phyloP scores from a whole-genome alignment of 2,797 vertebrate species.

The Crossoptilon crossoptilon region DNA sequence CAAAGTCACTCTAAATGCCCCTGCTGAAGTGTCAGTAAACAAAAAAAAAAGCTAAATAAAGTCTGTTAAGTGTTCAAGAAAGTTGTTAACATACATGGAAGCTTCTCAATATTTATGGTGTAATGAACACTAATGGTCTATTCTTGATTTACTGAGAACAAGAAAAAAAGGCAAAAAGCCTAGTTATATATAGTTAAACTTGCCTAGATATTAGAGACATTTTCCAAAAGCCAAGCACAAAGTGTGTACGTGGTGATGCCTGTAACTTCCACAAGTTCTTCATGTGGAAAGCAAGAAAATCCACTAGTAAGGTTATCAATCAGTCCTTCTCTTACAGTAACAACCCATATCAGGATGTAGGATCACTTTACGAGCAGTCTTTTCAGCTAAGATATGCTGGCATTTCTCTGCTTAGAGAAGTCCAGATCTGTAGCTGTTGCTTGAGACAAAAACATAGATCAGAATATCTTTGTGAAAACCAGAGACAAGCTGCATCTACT shows the following conservation, averaged over 20 bases:
- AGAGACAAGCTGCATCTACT: neutral
- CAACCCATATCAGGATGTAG: fast-evolving
- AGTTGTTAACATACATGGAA: neutral
- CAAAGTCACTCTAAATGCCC: neutral
- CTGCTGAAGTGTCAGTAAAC: neutral
- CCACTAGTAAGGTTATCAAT: neutral
- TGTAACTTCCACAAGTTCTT: neutral
- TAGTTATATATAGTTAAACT: neutral
- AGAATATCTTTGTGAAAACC: neutral
- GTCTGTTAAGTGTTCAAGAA: neutral
- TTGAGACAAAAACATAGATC: neutral
- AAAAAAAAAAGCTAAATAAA: neutral
- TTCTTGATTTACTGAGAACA: neutral
- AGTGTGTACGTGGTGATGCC: fast-evolving
- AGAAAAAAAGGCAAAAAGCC: neutral
- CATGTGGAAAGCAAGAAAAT: neutral
- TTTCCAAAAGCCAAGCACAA: neutral
- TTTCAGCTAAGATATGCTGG: neutral
- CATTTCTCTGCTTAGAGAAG: neutral
- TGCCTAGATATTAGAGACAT: neutral
- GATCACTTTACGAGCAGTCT: neutral
- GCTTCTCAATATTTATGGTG: neutral
- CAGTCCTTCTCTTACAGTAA: neutral
- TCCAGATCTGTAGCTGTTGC: neutral
- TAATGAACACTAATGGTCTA: neutral